Evolutionary conservation across 2,888 invertebrate genomes (phyloP).

Genomic region (Hetaerina titia): DNA sequence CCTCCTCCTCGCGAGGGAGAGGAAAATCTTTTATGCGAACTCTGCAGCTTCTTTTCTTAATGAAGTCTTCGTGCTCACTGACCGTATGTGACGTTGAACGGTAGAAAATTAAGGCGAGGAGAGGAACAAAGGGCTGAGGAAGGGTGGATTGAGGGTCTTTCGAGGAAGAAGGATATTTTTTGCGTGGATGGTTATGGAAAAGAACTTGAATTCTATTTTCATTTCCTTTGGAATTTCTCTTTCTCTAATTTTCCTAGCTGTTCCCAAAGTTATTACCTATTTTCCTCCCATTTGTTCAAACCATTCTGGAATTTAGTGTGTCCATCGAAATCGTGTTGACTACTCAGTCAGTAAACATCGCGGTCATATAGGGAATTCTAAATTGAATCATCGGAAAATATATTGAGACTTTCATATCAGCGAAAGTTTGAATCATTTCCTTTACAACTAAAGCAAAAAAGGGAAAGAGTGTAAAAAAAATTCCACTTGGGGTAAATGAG

Average conservation of each 20-base stretch:
- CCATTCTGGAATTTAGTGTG: no score
- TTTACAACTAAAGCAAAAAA: no score
- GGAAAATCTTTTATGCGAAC: constrained; percentile 39
- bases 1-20: neutral
- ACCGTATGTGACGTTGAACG: constrained; percentile 60
- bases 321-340: no score
- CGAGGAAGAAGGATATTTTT: neutral
- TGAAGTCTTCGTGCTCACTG: constrained; percentile 66
- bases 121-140: neutral
- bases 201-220: neutral
- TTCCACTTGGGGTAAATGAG: no score
- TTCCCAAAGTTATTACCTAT: neutral
- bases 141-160: neutral
- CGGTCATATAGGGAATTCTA: no score
- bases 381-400: no score
- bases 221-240: neutral
- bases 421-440: no score
- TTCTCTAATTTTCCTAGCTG: neutral
- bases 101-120: constrained; percentile 33
- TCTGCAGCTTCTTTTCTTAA: constrained; percentile 64
- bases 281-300: neutral
- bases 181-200: neutral
- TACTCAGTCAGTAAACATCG: no score
- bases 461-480: no score
- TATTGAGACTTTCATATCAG: no score